Evolutionary conservation across 2,888 invertebrate genomes (phyloP), one percentile per base, ranked within the genome.

Genomic region (Polylopha cassiicola): DNA sequence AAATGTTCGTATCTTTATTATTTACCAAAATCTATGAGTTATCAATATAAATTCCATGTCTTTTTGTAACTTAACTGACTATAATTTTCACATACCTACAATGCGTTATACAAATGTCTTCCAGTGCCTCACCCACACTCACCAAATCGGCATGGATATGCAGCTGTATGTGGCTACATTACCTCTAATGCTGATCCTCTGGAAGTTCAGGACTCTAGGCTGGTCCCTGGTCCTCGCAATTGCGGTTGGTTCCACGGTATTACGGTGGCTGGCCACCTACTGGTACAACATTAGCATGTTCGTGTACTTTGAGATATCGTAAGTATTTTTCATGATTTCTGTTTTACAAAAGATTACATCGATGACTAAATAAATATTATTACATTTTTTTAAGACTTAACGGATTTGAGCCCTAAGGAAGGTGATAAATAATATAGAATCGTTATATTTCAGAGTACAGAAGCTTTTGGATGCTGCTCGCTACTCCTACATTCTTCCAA

Each of bases 81-180:
- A 39, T 39, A 45, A 37, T 33, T 28, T 14, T 8, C 2, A 8
- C 10, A 17, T 29, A 23, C 13, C 16, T 36, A 5, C 7, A 14
- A 26, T 33, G 6, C 7, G 6, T 13, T 3, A 8, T 21, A 13
- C 11, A 23, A 4, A 18, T 8, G 22, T 14, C 6, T 72, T 73
- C 15, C 70, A 88, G 88, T 88, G 88, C 50, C 65, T 88, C 2
- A 87, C 88, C 3, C 87, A 88, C 59, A 88, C 88, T 0, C 88
- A 88, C 46, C 88, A 88, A 53, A 73, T 88, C 41, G 88, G 87
- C 6, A 86, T 88, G 58, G 88, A 88, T 49, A 87, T 88, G 86
- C 88, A 88, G 50, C 61, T 88, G 10, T 88, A 86, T 65, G 65
- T 87, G 3, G 73, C 82, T 0, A 85, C 87, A 0, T 54, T 87